phyloP scores from a whole-genome alignment of 1,140 invertebrate species.

The Mactra quadrangularis region DNA sequence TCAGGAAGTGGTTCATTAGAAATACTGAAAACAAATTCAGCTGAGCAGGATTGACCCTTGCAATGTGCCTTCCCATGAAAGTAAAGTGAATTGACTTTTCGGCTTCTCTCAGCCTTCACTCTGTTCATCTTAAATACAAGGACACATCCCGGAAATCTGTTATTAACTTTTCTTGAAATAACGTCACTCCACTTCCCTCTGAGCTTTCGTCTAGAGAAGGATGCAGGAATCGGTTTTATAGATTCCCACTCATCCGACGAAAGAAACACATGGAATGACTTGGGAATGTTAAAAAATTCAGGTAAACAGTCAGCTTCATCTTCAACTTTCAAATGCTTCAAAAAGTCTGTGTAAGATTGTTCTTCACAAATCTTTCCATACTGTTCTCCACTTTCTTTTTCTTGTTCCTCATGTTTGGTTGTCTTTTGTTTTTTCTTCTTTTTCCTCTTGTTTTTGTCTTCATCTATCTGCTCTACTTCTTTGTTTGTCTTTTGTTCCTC shows the following conservation, averaged over 20 bases:
- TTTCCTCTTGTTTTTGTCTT: background rate
- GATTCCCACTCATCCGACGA: background rate
- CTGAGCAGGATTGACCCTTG: background rate
- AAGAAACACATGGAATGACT: background rate
- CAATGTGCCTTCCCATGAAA: background rate
- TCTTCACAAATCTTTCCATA: background rate
- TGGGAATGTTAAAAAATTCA: background rate
- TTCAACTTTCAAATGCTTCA: background rate
- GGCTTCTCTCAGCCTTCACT: background rate
- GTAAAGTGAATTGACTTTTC: background rate
- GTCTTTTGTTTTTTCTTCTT: background rate
- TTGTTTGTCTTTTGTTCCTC: background rate
- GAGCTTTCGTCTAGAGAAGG: background rate
- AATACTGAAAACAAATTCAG: background rate
- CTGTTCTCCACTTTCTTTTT: background rate
- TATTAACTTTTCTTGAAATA: background rate
- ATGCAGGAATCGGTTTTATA: background rate
- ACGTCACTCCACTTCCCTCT: background rate
- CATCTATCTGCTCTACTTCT: too few relatives aligned
- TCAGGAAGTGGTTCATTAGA: background rate
- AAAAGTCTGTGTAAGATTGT: too few relatives aligned
- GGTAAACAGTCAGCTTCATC: background rate
- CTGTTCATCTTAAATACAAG: background rate
- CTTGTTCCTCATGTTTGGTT: background rate
- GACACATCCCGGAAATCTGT: background rate